Evolutionary conservation across 2,888 invertebrate species (phyloP).

Genomic region (Cheilosia vulpina): DNA sequence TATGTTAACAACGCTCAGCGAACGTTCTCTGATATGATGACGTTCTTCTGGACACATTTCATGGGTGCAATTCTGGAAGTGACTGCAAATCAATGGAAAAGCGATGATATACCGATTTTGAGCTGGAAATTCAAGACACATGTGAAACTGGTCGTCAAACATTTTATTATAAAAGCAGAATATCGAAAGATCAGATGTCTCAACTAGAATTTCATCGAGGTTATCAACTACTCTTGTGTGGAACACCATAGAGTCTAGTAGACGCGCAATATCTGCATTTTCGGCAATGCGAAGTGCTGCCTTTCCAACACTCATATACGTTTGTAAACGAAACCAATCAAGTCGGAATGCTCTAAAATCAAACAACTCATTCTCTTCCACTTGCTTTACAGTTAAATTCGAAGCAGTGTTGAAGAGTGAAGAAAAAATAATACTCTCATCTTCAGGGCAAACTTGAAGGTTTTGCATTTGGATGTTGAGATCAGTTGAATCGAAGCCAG

Average conservation of each 20-base stretch:
- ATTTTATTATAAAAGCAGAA: slow-evolving; percentile 99
- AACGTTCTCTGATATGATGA: slow-evolving; percentile 97
- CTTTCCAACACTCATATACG: slow-evolving; percentile 94
- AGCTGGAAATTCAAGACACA: slow-evolving; percentile 99
- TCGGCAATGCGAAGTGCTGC: slow-evolving; percentile 91
- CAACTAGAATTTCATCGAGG: slow-evolving; percentile 97
- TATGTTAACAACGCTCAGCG: slow-evolving; percentile 97
- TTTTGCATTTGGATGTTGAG: slow-evolving; percentile 94
- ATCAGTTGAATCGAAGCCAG: slow-evolving; percentile 97
- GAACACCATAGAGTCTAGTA: slow-evolving; percentile 97
- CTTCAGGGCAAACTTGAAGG: slow-evolving; percentile 94
- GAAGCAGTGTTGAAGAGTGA: slow-evolving; percentile 95
- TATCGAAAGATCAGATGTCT: slow-evolving; percentile 98
- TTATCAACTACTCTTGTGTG: slow-evolving; percentile 99
- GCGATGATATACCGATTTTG: slow-evolving; percentile 99
- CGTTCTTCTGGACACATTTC: slow-evolving; percentile 99
- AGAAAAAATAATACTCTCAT: slow-evolving; percentile 96
- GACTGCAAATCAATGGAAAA: slow-evolving; percentile 98
- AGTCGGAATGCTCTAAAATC: slow-evolving; percentile 97
- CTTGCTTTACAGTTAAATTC: slow-evolving; percentile 94
- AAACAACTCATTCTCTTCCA: slow-evolving; percentile 97
- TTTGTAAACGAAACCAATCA: slow-evolving; percentile 99
- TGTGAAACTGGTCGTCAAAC: slow-evolving; percentile 99
- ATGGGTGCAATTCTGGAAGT: slow-evolving; percentile 99
- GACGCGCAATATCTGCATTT: slow-evolving; percentile 93